Conservation (phyloP, 2,888 invertebrate species). For the Drosophila austrosaltans region DNA sequence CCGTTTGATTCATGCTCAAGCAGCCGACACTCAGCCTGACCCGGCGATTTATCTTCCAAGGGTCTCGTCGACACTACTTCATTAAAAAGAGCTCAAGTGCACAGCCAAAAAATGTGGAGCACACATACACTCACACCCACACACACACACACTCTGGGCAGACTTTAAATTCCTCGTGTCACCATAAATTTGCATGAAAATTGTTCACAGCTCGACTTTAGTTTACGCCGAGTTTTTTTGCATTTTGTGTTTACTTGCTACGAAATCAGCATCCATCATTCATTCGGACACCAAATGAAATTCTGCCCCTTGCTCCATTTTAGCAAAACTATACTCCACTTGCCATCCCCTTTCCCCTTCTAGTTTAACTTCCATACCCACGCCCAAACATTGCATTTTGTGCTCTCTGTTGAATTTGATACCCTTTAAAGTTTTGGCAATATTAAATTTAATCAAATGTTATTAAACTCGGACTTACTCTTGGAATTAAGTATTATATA, state of each 20-base stretch:
- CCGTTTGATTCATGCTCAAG: constrained; percentile 52
- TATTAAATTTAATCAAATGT: background rate
- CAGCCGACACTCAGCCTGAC: constrained; percentile 45
- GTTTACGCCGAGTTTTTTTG: constrained; percentile 13
- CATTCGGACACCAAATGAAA: constrained; percentile 42
- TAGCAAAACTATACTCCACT: background rate
- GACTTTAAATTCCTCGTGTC: constrained; percentile 33
- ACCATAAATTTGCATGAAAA: constrained; percentile 23
- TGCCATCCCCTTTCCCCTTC: background rate
- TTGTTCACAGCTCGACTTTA: constrained; percentile 9
- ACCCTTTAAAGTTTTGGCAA: background rate
- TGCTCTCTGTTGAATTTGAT: constrained; percentile 39
- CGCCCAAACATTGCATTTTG: constrained; percentile 35
- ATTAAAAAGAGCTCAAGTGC: constrained; percentile 51
- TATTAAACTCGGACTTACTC: no score
- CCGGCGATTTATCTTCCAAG: constrained; percentile 65
- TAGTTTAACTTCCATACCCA: background rate
- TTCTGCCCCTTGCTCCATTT: no score
- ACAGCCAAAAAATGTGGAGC: constrained; percentile 25
- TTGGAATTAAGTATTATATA: background rate
- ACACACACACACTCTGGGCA: background rate
- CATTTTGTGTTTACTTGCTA: constrained; percentile 23
- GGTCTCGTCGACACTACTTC: constrained; percentile 47
- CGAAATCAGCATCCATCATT: constrained; percentile 65
- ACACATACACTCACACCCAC: background rate